phyloP scores from a whole-genome alignment of 2,113 vertebrate species.

The Chionomys nivalis region DNA sequence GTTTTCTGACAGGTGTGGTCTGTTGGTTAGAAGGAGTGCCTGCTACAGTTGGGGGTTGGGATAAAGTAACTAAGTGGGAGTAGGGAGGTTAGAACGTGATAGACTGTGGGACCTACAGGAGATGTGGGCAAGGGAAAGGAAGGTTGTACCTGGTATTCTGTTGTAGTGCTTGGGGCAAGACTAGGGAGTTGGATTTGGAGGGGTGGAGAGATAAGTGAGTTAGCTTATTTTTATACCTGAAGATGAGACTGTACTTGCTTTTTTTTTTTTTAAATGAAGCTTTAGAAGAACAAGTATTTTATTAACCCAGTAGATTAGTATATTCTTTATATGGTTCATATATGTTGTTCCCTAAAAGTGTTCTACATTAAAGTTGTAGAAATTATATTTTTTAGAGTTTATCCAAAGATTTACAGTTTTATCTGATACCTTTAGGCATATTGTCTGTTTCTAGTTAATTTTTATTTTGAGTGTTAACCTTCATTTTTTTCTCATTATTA shows the following conservation, averaged over 20 bases:
- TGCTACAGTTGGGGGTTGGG: background rate
- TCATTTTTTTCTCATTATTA: background rate
- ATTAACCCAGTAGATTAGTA: background rate
- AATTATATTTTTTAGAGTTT: background rate
- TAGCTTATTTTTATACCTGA: background rate
- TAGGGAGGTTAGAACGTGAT: background rate
- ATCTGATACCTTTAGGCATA: background rate
- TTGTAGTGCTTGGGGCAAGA: background rate
- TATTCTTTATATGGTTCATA: background rate
- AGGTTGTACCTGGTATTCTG: background rate
- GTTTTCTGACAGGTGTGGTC: background rate
- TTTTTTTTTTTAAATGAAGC: background rate
- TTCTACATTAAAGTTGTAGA: background rate
- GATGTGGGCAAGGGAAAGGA: background rate
- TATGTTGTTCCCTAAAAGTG: background rate
- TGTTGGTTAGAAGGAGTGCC: background rate
- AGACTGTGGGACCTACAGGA: background rate
- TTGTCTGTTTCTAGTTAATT: background rate
- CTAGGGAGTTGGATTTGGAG: background rate
- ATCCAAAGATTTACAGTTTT: background rate
- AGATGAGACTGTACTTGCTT: background rate
- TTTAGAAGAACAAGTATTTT: conserved; percentile 22
- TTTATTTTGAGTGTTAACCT: background rate
- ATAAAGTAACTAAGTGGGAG: background rate
- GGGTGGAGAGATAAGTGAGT: background rate